Conservation (phyloP, 2,113 vertebrate genomes). For the Plestiodon gilberti region DNA sequence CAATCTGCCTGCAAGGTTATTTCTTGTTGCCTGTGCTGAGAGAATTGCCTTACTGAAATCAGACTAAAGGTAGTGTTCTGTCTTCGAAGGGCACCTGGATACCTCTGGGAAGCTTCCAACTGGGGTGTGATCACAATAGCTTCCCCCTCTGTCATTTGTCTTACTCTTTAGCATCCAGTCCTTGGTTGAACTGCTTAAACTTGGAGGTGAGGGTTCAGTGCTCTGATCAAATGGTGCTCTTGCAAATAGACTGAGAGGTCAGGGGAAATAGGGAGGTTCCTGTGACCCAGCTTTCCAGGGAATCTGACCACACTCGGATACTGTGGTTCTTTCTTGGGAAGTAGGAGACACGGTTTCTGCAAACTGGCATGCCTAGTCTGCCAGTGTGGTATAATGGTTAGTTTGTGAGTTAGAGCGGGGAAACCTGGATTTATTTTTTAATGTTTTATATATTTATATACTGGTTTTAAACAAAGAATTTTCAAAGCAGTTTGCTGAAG, state of each 20-base stretch:
- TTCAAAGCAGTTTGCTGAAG: too few species aligned
- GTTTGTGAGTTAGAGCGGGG: not conserved
- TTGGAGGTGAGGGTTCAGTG: too few species aligned
- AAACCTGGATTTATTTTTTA: not conserved
- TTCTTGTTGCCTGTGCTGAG: not conserved
- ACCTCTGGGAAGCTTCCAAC: not conserved
- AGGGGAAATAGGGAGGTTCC: not conserved
- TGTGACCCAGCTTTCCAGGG: not conserved
- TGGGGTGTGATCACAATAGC: not conserved
- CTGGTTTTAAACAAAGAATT: too few species aligned
- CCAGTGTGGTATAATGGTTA: not conserved
- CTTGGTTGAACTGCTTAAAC: not conserved
- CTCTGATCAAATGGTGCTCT: not conserved
- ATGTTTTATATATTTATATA: too few species aligned
- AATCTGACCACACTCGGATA: not conserved
- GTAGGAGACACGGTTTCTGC: not conserved
- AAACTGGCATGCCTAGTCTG: not conserved
- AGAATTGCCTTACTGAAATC: not conserved
- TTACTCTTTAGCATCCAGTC: not conserved
- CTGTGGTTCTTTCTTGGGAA: not conserved
- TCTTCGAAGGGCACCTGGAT: not conserved
- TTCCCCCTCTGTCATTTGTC: too few species aligned
- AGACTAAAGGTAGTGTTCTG: not conserved
- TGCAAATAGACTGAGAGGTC: not conserved
- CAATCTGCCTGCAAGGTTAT: not conserved